Evolutionary conservation across 2,888 invertebrate genomes (phyloP).

Genomic region (Chrysopilus asiliformis): DNA sequence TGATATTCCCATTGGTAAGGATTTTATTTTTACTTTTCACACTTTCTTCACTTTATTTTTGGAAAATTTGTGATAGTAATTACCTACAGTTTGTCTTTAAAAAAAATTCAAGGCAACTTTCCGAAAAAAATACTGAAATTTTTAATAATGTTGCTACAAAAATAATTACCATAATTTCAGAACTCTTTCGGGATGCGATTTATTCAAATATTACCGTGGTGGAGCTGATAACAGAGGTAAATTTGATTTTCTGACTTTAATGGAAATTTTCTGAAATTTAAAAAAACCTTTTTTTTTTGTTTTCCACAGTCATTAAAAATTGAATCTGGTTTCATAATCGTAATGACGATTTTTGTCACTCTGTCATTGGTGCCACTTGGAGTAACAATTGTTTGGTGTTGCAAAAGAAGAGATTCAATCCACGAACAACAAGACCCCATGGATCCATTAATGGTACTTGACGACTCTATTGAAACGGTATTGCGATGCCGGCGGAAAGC

Average conservation of each 20-base stretch:
- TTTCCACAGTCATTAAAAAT: conserved; percentile 54
- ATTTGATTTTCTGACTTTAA: conserved; percentile 13
- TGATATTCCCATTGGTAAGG: conserved; percentile 33
- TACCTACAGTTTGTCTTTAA: no score
- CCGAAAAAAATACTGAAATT: no score
- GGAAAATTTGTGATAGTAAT: no score
- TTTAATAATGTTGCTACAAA: no score
- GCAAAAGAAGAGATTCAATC: conserved; percentile 31
- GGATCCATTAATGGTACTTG: conserved; percentile 28
- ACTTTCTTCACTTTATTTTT: no score
- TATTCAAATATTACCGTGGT: conserved; percentile 30
- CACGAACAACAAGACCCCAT: conserved; percentile 31
- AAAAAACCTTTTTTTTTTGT: no score
- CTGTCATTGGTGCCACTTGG: conserved; percentile 52
- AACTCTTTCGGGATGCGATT: conserved; percentile 31
- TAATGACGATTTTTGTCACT: conserved; percentile 47
- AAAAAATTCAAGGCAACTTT: no score
- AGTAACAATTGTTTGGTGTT: conserved; percentile 43
- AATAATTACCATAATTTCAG: conserved; percentile 20
- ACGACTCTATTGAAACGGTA: conserved; percentile 27
- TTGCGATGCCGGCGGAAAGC: conserved; percentile 29
- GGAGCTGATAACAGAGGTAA: conserved; percentile 31
- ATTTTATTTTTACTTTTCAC: no score
- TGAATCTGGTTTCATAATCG: conserved; percentile 53
- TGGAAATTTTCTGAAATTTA: conserved; percentile 3